Percentiles rank a stretch among this genome's conserved stretches.
Evolutionary conservation across 2,888 invertebrate species (phyloP).

Genomic region (Pimpla rufipes): DNA sequence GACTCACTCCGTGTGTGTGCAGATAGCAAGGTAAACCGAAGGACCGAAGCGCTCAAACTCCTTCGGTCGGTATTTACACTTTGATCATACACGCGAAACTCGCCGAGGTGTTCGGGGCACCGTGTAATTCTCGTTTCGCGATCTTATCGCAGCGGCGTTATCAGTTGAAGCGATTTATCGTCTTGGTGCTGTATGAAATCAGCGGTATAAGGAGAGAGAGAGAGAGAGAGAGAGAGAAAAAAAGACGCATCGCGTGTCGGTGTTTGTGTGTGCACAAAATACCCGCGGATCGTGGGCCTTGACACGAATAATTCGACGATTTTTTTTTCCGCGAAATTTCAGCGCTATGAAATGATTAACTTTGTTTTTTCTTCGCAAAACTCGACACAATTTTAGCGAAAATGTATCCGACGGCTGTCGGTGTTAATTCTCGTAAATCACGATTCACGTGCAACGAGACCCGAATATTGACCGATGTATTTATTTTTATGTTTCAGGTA

Average conservation of each 20-base stretch:
- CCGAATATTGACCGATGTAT: slow-evolving; percentile 21
- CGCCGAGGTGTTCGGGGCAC: slow-evolving; percentile 5
- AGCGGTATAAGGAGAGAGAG: no score
- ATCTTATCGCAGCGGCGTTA: slow-evolving; percentile 60
- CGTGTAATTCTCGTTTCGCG: slow-evolving; percentile 60
- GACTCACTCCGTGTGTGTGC: neutral
- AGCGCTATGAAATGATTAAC: neutral
- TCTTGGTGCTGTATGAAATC: slow-evolving; percentile 9
- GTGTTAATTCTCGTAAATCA: slow-evolving; percentile 5
- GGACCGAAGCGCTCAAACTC: neutral
- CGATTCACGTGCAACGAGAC: neutral
- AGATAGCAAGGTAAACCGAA: slow-evolving; percentile 19
- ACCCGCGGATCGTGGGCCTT: slow-evolving; percentile 9
- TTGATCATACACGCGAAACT: slow-evolving; percentile 26
- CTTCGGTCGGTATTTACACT: slow-evolving; percentile 38
- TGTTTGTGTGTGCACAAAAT: slow-evolving; percentile 11
- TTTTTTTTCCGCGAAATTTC: neutral
- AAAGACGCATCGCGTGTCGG: slow-evolving; percentile 51
- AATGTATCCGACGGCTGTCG: neutral
- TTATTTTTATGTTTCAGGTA: slow-evolving; percentile 60
- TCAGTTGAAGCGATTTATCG: slow-evolving; percentile 45
- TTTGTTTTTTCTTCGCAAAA: neutral
- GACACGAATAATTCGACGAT: slow-evolving; percentile 8
- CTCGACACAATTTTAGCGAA: slow-evolving; percentile 4
- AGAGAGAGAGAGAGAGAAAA: neutral